Evolutionary conservation across 2,888 invertebrate genomes (phyloP), one percentile per base, ranked within the genome.

Genomic region (Druceiella hillmani): DNA sequence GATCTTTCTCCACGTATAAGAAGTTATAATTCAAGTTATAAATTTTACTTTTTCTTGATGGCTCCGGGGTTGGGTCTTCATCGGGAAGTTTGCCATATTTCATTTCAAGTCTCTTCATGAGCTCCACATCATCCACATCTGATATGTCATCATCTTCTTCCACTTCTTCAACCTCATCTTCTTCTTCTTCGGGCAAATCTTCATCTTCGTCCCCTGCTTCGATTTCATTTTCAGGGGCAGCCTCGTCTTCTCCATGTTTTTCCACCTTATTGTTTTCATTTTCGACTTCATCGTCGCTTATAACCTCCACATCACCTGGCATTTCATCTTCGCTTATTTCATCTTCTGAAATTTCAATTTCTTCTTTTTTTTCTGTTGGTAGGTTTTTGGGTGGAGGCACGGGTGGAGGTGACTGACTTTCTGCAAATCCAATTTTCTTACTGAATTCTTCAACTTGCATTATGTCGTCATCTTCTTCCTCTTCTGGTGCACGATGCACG

Each of bases 11-110:
- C n/a, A n/a, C n/a, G n/a, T n/a, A n/a, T n/a, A n/a, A n/a, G n/a
- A n/a, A n/a, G n/a, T n/a, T n/a, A n/a, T n/a, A n/a, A n/a, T n/a
- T n/a, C n/a, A n/a, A n/a, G n/a, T n/a, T n/a, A n/a, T n/a, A n/a
- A n/a, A n/a, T n/a, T n/a, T n/a, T n/a, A n/a, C n/a, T n/a, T n/a
- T n/a, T n/a, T 67, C 68, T 55, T 55, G 74, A 54, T 54, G 72
- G 48, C 49, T 69, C 62, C 2, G 73, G 58, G 59, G 57, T 26
- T 64, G 61, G 14, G n/a, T 47, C 50, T 41, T 57, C 52, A 45
- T 76, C 75, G 7, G 78, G 78, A 36, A 84, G 59, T 46, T 81
- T 78, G 33, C 84, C 84, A 57, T 85, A 85, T 69, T 83, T 83
- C 15, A 78, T 80, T 55, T 84, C 84, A 38, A 85, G 62, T 46